A percentile compares a stretch with the other conserved stretches of the same genome.
phyloP scores from a whole-genome alignment of 2,113 vertebrate species.

The Lycaon pictus region DNA sequence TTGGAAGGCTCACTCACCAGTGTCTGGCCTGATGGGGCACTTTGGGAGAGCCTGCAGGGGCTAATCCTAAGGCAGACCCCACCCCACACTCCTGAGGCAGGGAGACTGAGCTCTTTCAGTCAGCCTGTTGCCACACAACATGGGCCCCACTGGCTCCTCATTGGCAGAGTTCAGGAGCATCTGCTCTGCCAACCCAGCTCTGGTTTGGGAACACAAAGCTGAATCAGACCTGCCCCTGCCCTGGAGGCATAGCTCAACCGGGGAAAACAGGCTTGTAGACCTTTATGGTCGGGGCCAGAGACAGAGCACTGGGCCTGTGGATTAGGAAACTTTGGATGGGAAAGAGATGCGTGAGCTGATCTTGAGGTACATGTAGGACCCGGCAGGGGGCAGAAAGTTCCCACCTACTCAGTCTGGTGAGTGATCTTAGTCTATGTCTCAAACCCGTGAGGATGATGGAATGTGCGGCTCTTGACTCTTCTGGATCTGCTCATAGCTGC shows the following conservation, averaged over 20 bases:
- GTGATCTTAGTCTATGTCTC: background rate
- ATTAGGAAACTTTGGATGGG: background rate
- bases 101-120: background rate
- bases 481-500: background rate
- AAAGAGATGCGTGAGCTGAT: background rate
- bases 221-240: background rate
- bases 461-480: background rate
- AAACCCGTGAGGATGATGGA: rapidly evolving
- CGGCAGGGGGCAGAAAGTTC: no score
- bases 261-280: background rate
- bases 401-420: background rate
- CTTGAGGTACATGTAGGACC: background rate
- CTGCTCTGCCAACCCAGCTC: background rate
- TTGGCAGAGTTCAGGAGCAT: background rate
- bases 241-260: rapidly evolving
- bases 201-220: background rate
- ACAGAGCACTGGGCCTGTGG: background rate
- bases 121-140: background rate
- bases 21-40: background rate
- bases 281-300: no score
- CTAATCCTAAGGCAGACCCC: background rate
- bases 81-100: rapidly evolving
- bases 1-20: background rate
- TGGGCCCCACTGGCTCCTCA: background rate
- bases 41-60: background rate